These are phyloP conservation scores for Saccopteryx leptura DNA, from an alignment of 2,113 vertebrate genomes.

Conservation along the genomic window DNA sequence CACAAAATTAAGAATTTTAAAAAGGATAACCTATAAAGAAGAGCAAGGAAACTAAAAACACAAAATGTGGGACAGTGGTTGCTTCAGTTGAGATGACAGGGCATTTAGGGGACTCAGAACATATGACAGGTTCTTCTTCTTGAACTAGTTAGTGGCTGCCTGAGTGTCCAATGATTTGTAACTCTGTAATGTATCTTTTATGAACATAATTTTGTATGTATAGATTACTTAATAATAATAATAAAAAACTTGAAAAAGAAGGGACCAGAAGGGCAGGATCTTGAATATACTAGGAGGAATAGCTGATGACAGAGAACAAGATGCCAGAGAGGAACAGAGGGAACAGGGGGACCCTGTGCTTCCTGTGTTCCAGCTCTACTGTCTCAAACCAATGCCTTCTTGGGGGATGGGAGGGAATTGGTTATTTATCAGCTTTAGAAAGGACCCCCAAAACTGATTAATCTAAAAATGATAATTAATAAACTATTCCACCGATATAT, in stretches of 20 bases:
- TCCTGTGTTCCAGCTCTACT: not conserved
- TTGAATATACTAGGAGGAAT: not conserved
- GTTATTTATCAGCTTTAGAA: not conserved
- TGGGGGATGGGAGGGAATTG: accelerated
- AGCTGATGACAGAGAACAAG: not conserved
- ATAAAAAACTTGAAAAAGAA: slow-evolving; percentile 6
- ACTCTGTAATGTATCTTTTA: slow-evolving; percentile 30
- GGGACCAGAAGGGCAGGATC: not conserved
- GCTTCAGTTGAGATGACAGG: not conserved
- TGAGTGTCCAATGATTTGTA: not conserved
- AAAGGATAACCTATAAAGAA: slow-evolving; percentile 24
- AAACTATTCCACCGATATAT: slow-evolving; percentile 1
- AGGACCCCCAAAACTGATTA: not conserved
- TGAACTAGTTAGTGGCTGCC: not conserved
- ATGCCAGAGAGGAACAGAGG: not conserved
- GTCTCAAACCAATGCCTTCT: not conserved
- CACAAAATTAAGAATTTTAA: slow-evolving; percentile 5
- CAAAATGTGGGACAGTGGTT: not conserved
- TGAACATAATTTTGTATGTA: not conserved
- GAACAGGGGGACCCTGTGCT: not conserved
- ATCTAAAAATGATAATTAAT: not conserved
- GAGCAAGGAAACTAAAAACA: not conserved
- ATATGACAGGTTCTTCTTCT: not conserved
- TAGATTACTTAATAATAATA: slow-evolving; percentile 34
- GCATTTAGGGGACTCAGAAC: not conserved